Evolutionary conservation across 1,140 invertebrate genomes (phyloP), one percentile per base, ranked within the genome.

Genomic region (Brachionus koreanus): DNA sequence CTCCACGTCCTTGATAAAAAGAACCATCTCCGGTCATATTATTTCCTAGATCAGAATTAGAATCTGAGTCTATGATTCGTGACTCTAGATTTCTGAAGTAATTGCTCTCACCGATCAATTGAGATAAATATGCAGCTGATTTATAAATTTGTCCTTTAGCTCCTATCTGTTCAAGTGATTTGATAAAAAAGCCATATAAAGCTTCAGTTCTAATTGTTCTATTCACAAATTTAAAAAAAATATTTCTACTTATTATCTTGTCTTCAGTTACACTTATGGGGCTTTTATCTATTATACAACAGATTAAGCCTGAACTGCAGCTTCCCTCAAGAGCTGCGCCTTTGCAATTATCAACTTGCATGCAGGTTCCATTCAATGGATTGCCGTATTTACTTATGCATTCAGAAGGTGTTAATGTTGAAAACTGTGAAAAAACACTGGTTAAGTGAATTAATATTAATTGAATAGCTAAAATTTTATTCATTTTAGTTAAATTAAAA

Each of bases 71-170:
- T 2, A 74, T 46, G 6, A 46, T 6, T 35, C 39, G 13, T 5
- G 69, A 74, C 43, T 74, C 69, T 23, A 74, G 39, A 74, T 74
- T 74, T 29, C 19, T 43, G 9, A 74, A 74, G 25, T 29, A 74
- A 74, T 43, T 46, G 43, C 69, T 74, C 23, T 74, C 69, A 46
- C 42, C 37, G 13, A 46, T 23, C 19, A 74, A 46, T 46, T 74
- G 69, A 39, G 69, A 43, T 3, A 74, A 74, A 74, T 46, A 74
- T n/a, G 69, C 69, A 43, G 69, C 69, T 46, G 69, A 39, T 46
- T 74, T 74, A 29, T 74, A 74, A 46, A 46, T 74, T 46, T 46
- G 10, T 25, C 1, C 12, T 25, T 35, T 2, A 33, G 43, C 69
- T 13, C 37, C 42, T 12, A 39, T 39, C 10, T 12, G 4, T 46